These are phyloP conservation scores for Julus scanicus DNA, from an alignment of 2,888 invertebrate species.

Conservation along the genomic window DNA sequence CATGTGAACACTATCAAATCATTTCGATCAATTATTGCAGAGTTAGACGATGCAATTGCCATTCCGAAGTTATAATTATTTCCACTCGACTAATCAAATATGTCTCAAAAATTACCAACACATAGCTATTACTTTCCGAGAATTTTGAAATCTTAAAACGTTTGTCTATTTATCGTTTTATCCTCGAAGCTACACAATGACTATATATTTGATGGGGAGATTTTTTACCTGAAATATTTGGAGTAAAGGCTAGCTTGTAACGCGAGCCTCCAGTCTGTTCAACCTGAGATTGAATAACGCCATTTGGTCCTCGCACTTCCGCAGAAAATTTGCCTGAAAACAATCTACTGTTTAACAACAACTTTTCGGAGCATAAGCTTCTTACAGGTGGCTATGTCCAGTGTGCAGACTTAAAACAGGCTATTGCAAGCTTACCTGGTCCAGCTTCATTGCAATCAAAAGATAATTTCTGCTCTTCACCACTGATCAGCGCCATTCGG, in stretches of 20 bases:
- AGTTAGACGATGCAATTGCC: not conserved
- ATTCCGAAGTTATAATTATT: conserved; percentile 37
- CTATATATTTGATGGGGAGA: not conserved
- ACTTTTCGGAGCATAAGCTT: not conserved
- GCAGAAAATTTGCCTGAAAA: conserved; percentile 70
- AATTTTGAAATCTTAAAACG: no score
- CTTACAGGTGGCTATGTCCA: not conserved
- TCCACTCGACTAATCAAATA: not conserved
- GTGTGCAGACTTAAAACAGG: not conserved
- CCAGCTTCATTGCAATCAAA: conserved; percentile 92
- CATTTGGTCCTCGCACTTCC: conserved; percentile 69
- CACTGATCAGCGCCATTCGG: conserved; percentile 67
- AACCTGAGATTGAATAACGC: conserved; percentile 70
- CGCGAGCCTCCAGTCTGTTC: conserved; percentile 66
- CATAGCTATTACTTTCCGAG: no score
- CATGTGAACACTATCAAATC: no score
- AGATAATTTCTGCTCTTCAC: conserved; percentile 72
- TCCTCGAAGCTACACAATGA: not conserved
- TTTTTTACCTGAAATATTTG: conserved; percentile 60
- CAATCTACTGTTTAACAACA: not conserved
- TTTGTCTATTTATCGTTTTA: not conserved
- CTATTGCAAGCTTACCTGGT: conserved; percentile 74
- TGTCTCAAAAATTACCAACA: no score
- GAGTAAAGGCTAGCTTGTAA: conserved; percentile 72
- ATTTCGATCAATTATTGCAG: conserved; percentile 2